Base-by-base conservation (phyloP, 2,797 vertebrate species). In the Numenius phaeopus region DNA sequence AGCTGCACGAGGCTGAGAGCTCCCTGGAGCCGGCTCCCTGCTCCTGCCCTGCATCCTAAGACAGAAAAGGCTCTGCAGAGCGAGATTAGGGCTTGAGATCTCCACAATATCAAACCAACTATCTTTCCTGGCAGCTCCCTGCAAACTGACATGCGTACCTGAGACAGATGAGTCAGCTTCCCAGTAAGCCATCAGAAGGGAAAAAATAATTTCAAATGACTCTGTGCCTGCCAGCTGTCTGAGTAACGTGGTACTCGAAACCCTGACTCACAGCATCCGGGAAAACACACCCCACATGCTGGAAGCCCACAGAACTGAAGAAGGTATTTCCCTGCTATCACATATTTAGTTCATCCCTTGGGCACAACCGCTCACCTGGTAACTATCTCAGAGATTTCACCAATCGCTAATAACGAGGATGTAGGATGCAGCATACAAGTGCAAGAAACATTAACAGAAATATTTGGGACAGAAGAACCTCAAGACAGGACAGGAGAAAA, bases 141-240 rank as follows among this genome's bases (percentile, higher is more conserved):
- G 39, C 50, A 62, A 73, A 81, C 19, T 18, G 70, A 67, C 49
- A 29, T 10, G 23, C 2, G 5, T 22, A 79, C 21, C 70, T 87
- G 65, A 19, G 58, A 82, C 20, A 20, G 55, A 66, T 50, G 49
- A 95, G 39, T 62, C 87, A 80, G 59, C 75, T 91, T 95, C 77
- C 29, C 1, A 69, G 58, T 29, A 42, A 79, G 44, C 26, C 21
- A 39, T 18, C 6, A 1, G 29, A 89, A 82, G 3, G 9, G 32
- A 50, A 90, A 79, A 79, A 62, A 32, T 37, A 57, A 61, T 18
- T 87, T 34, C 37, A 44, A 65, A 47, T 7, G 22, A 34, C 9
- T 50, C 27, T 0, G 0, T 27, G n/a, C 39, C 52, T 64, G 77
- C 13, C 80, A 75, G 71, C 44, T 37, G 19, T 7, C 50, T n/a